Evolutionary conservation across 2,888 invertebrate genomes (phyloP), one percentile per base, ranked within the genome.

Genomic region (Mamestra brassicae): DNA sequence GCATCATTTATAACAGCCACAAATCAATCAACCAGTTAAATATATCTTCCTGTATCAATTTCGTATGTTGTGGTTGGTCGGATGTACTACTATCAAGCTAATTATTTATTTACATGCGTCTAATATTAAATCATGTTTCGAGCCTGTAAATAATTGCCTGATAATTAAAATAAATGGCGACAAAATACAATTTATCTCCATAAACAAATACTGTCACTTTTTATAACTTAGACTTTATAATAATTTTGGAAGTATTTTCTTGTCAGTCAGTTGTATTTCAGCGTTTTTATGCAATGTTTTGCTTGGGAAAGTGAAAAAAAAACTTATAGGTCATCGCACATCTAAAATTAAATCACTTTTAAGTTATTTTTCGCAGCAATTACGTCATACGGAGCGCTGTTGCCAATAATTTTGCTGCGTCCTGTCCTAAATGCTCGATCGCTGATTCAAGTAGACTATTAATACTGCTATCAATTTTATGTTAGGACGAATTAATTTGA

Each of bases 331-430:
- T 85, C 84, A 83, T 85, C 74, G 68, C 42, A 71, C 58, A 68
- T 84, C 82, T 83, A 83, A 87, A 85, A 76, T 84, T 84, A 85
- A 71, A 76, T 78, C 77, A 81, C 82, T 85, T 85, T 80, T 69
- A 86, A 76, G 87, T 82, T 87, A 85, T 87, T 85, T 87, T 83
- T 87, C 13, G 77, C 78, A 52, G 50, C 60, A 36, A 77, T 82
- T 84, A 85, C 87, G 87, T 87, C 85, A 85, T 63, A 42, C 52
- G 55, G 69, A 62, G 63, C 69, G 78, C 80, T 73, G 83, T 76
- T 87, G 87, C 78, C 81, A 85, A 87, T 84, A 80, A 83, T 81
- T 85, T 81, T 58, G 68, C 60, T 13, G 63, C 77, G 78, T 74
- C 68, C 68, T 81, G 78, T 75, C 72, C 69, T 80, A 55, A 64